phyloP scores from a whole-genome alignment of 2,888 invertebrate species.

The Aleiodes testaceus region DNA sequence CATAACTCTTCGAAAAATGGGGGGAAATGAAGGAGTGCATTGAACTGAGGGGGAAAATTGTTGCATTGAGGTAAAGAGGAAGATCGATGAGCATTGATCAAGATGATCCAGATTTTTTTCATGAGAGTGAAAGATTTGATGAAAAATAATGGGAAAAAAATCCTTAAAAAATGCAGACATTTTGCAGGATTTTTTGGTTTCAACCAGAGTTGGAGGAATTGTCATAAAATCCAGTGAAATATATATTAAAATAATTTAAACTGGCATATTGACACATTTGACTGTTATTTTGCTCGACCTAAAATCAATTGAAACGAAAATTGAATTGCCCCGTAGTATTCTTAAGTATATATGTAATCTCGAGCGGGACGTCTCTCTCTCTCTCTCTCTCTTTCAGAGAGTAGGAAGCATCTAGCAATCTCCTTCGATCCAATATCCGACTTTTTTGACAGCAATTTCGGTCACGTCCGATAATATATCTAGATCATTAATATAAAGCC shows the following conservation, averaged over 20 bases:
- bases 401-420: constrained; percentile 69
- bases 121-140: neutral
- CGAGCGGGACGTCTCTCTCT: constrained; percentile 1
- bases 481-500: constrained; percentile 74
- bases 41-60: neutral
- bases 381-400: constrained; percentile 29
- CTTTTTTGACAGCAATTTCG: constrained; percentile 74
- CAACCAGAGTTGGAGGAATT: neutral
- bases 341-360: constrained; percentile 29
- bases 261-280: constrained; percentile 25
- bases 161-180: neutral
- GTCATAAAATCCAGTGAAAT: neutral
- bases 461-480: constrained; percentile 74
- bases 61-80: no score
- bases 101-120: no score
- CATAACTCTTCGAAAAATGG: constrained; percentile 27
- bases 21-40: constrained; percentile 3
- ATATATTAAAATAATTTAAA: constrained; percentile 9
- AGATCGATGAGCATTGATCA: no score
- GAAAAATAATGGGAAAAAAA: neutral
- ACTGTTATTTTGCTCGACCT: constrained; percentile 18
- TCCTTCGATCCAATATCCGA: constrained; percentile 73
- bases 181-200: neutral
- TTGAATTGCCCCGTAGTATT: constrained; percentile 33
- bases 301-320: constrained; percentile 21